Evolutionary conservation across 2,888 invertebrate genomes (phyloP).

Genomic region (Dimorphilus gyrociliatus): DNA sequence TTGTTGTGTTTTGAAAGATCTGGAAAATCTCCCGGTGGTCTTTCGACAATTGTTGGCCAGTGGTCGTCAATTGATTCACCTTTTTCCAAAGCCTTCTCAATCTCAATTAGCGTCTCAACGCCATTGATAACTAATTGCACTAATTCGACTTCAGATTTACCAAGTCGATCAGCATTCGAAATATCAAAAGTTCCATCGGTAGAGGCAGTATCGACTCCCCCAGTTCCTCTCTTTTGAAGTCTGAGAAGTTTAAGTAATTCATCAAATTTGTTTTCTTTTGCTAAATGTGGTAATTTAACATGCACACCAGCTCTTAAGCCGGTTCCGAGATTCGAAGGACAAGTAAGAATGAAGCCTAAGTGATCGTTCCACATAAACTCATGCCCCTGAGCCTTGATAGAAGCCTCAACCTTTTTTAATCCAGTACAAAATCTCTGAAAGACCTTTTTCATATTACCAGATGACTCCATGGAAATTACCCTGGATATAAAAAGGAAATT

Average conservation of each 20-base stretch:
- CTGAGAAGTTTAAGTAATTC: conserved; percentile 9
- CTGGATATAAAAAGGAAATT: too few relatives aligned
- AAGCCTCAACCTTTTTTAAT: conserved; percentile 8
- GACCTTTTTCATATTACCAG: conserved; percentile 2
- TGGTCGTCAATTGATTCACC: conserved; percentile 4
- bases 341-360: conserved; percentile 58
- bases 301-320: conserved; percentile 92
- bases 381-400: conserved; percentile 7
- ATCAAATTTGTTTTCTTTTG: conserved; percentile 4
- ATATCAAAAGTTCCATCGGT: conserved; percentile 27
- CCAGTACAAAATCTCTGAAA: conserved; percentile 10
- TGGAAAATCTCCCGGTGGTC: conserved; percentile 7
- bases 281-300: conserved; percentile 56
- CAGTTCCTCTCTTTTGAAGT: conserved; percentile 10
- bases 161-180: conserved; percentile 26
- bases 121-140: conserved; percentile 23
- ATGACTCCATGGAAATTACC: conserved; percentile 5
- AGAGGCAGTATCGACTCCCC: conserved; percentile 25
- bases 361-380: conserved; percentile 9
- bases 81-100: conserved; percentile 15
- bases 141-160: conserved; percentile 22
- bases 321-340: conserved; percentile 72
- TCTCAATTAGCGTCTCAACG: conserved; percentile 18
- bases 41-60: too few relatives aligned
- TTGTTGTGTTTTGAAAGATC: conserved; percentile 8